Percentiles rank a stretch among this genome's conserved stretches.
Evolutionary conservation across 1,140 invertebrate genomes (phyloP).

Genomic region (Phthorimaea operculella): DNA sequence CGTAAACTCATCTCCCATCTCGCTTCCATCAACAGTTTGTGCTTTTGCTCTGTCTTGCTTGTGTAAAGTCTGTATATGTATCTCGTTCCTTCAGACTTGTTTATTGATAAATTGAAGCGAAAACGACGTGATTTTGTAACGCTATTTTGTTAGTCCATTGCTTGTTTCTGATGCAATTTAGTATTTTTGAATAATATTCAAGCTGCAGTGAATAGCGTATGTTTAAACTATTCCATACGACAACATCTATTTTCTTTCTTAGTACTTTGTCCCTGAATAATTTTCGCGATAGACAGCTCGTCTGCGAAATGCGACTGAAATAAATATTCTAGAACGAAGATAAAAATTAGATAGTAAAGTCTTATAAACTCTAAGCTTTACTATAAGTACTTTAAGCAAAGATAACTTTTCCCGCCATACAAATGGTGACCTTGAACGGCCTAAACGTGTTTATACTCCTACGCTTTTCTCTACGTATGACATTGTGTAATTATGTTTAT

Average conservation of each 20-base stretch:
- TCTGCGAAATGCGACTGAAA: constrained; percentile 21
- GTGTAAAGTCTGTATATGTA: constrained; percentile 11
- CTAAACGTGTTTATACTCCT: constrained; percentile 25
- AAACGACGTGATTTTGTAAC: background rate
- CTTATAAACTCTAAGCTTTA: too few relatives aligned
- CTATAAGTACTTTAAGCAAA: too few relatives aligned
- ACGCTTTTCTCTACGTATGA: constrained; percentile 34
- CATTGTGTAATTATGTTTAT: constrained; percentile 37
- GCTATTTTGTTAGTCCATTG: background rate
- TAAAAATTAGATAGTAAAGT: background rate
- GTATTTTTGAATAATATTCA: background rate
- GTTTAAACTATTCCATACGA: background rate
- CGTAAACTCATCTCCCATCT: constrained; percentile 12
- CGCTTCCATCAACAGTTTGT: constrained; percentile 29
- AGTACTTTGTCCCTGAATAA: constrained; percentile 20
- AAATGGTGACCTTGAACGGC: constrained; percentile 41
- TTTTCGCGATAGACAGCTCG: constrained; percentile 30
- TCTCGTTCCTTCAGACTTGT: constrained; percentile 31
- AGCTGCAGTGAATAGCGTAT: constrained; percentile 17
- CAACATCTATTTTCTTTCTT: background rate
- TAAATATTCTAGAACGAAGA: constrained; percentile 25
- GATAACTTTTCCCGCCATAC: constrained; percentile 43
- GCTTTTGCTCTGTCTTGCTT: constrained; percentile 21
- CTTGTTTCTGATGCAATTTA: background rate
- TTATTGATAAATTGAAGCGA: constrained; percentile 31